Evolutionary conservation across 2,797 vertebrate genomes (phyloP), one percentile per base, ranked within the genome.

Genomic region (Ctenosaura bakeri): DNA sequence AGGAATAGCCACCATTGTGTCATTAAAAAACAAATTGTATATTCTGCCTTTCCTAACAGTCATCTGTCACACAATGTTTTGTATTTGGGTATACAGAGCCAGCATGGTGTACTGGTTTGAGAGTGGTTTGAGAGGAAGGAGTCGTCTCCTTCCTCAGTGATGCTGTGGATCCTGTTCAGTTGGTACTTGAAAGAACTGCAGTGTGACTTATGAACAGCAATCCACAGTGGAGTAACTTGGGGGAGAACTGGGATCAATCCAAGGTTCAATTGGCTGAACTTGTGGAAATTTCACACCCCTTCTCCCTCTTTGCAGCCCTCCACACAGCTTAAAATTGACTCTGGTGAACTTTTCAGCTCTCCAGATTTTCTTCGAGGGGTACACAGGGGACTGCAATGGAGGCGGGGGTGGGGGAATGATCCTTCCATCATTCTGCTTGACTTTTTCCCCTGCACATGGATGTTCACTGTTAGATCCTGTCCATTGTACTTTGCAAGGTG

Each of bases 1-100:
- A 52, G 46, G 92, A 71, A 86, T 78, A 22, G 12, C 78, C 6
- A 1, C 13, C 66, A 88, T 86, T 89, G 9, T 80, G 88, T 87
- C 84, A 59, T 59, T 9, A 88, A 86, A 87, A 84, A 20, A 0
- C 32, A 0, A 77, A 66, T 50, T 59, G 32, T 38, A 73, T 3
- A 73, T 13, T 5, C 85, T 76, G 52, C 35, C 22, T 92, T 88
- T 66, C 29, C 22, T 66, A 78, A 87, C 32, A 12, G 20, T 62
- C 29, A 18, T 12, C 38, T 90, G 35, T 85, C 73, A 80, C 62
- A 42, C 78, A 86, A 20, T 26, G 52, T n/a, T 50, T 35, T 7
- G 14, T n/a, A 18, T 54, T 86, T 62, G 50, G 71, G 7, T 56
- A 84, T 29, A 22, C 42, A 46, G 42, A 46, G 42, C 20, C 46